Conservation (phyloP, 1,140 invertebrate genomes). For the Nasonia longicornis region DNA sequence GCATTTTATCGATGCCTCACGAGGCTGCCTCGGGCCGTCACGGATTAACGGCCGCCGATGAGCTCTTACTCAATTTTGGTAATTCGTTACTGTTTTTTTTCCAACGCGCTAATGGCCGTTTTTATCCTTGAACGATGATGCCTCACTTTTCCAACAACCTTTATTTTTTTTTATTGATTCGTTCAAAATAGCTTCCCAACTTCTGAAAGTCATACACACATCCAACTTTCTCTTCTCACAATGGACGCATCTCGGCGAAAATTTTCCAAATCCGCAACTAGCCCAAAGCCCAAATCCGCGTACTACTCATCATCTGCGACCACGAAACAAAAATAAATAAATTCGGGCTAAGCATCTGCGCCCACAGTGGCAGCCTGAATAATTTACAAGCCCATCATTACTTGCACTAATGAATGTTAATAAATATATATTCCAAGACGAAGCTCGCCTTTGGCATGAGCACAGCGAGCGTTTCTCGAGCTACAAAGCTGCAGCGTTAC, state of each 20-base stretch:
- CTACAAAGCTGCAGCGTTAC: background rate
- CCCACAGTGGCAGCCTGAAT: background rate
- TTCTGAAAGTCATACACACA: no score
- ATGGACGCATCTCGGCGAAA: background rate
- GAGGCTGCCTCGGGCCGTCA: no score
- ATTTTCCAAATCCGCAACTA: background rate
- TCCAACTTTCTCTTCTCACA: no score
- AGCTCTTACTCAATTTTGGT: no score
- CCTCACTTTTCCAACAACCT: no score
- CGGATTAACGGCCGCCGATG: no score
- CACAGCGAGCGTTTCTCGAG: background rate
- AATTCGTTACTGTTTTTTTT: no score
- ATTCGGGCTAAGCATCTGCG: background rate
- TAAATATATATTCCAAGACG: constrained; percentile 26
- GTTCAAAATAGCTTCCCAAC: no score
- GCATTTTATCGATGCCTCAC: background rate
- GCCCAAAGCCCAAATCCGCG: no score
- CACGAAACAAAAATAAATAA: constrained; percentile 32
- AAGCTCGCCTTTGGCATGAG: background rate
- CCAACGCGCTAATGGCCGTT: no score
- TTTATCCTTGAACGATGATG: no score
- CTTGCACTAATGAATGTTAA: constrained; percentile 41
- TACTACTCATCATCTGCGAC: constrained; percentile 2
- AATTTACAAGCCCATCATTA: constrained; percentile 42
- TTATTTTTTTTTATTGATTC: no score